Conservation (phyloP, 2,888 invertebrate genomes). For the Holacanthella duospinosa region DNA sequence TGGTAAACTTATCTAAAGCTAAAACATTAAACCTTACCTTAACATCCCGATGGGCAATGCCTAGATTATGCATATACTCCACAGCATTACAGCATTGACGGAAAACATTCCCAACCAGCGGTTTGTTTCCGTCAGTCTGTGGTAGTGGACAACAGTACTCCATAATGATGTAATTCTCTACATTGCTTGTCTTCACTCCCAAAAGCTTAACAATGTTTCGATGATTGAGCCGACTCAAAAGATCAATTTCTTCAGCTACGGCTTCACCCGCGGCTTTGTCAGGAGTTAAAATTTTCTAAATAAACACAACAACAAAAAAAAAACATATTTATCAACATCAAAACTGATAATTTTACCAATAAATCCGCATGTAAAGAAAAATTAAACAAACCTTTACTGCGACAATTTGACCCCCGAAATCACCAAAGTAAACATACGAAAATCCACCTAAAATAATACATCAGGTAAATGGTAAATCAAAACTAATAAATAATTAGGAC, state of each 20-base stretch:
- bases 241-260: constrained; percentile 31
- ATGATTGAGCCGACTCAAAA: constrained; percentile 30
- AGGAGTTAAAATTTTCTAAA: constrained; percentile 32
- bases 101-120: constrained; percentile 29
- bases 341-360: too few relatives aligned
- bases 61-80: constrained; percentile 33
- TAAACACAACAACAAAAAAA: constrained; percentile 5
- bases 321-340: too few relatives aligned
- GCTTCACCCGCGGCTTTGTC: constrained; percentile 25
- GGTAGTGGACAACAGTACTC: constrained; percentile 25
- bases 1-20: too few relatives aligned
- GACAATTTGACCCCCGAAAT: constrained; percentile 24
- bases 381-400: constrained; percentile 30
- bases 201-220: constrained; percentile 30
- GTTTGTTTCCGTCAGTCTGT: constrained; percentile 15
- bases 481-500: neutral
- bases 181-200: constrained; percentile 21
- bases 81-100: constrained; percentile 32
- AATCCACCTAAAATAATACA: constrained; percentile 30
- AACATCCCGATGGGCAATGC: constrained; percentile 35
- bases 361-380: too few relatives aligned
- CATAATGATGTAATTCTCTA: constrained; percentile 18
- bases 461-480: too few relatives aligned
- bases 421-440: constrained; percentile 32
- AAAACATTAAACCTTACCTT: too few relatives aligned